A percentile compares a stretch with the other conserved stretches of the same genome.
Conservation (phyloP, 1,140 invertebrate species). For the Pogonus chalceus region DNA sequence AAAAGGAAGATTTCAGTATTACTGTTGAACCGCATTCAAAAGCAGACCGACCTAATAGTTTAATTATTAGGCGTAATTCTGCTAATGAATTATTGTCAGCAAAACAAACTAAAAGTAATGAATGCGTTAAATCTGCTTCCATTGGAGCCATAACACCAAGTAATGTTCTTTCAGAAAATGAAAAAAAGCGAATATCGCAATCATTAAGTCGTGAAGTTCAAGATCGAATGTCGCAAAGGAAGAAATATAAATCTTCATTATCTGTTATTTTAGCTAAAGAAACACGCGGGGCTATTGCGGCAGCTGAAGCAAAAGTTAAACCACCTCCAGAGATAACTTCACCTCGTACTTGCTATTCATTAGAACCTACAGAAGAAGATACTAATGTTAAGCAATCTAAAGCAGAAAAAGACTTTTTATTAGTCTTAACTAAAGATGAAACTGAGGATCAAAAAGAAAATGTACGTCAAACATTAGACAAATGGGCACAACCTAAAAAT, state of each 20-base stretch:
- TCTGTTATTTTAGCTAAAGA: slow-evolving; percentile 47
- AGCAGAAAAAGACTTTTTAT: slow-evolving; percentile 37
- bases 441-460: slow-evolving; percentile 29
- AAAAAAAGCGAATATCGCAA: slow-evolving; percentile 61
- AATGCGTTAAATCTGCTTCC: slow-evolving; percentile 42
- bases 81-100: neutral
- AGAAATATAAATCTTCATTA: slow-evolving; percentile 37
- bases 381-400: slow-evolving; percentile 17
- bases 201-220: slow-evolving; percentile 61
- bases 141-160: slow-evolving; percentile 42
- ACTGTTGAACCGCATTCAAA: neutral
- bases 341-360: slow-evolving; percentile 44
- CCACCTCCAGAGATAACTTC: slow-evolving; percentile 29
- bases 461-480: slow-evolving; percentile 37
- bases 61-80: neutral
- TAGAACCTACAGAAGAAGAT: slow-evolving; percentile 40
- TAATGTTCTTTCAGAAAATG: slow-evolving; percentile 49
- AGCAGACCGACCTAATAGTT: neutral
- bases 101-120: slow-evolving; percentile 15
- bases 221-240: slow-evolving; percentile 42
- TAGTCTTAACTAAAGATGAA: slow-evolving; percentile 39
- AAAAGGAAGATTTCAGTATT: neutral
- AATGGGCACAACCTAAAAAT: slow-evolving; percentile 35
- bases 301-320: slow-evolving; percentile 36
- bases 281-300: slow-evolving; percentile 52